phyloP scores from a whole-genome alignment of 2,888 invertebrate genomes.

The Tenthredo mesomela region DNA sequence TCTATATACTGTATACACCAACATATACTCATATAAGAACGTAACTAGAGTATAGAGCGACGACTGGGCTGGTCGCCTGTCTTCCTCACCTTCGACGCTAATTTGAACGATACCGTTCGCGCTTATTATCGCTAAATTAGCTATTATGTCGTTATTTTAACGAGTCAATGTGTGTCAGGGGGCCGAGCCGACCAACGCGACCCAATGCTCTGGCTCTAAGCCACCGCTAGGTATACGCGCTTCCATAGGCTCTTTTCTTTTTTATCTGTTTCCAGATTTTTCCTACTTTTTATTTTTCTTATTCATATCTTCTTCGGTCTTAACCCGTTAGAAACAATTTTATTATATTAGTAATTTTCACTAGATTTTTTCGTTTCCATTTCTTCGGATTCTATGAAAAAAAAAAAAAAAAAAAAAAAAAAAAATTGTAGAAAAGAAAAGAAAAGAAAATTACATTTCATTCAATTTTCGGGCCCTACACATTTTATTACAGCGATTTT shows the following conservation, averaged over 20 bases:
- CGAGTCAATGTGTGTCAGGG: slow-evolving; percentile 78
- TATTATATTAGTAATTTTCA: no score
- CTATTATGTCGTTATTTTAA: slow-evolving; percentile 78
- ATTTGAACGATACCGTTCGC: slow-evolving; percentile 76
- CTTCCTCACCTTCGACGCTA: slow-evolving; percentile 76
- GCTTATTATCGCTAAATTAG: slow-evolving; percentile 78
- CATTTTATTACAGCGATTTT: no score
- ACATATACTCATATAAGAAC: no score
- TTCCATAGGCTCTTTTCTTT: not conserved
- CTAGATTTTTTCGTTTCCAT: no score
- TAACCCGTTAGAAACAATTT: no score
- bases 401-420: no score
- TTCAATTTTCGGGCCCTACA: no score
- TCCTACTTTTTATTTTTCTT: not conserved
- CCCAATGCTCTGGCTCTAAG: slow-evolving; percentile 54
- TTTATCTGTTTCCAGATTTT: not conserved
- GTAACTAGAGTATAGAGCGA: not conserved
- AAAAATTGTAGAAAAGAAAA: no score
- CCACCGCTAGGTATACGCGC: slow-evolving; percentile 29
- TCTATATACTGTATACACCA: no score
- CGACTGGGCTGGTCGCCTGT: slow-evolving; percentile 8
- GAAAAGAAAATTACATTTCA: no score
- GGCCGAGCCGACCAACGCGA: slow-evolving; percentile 62
- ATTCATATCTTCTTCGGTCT: not conserved
- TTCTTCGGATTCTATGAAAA: no score